Conservation (phyloP, 2,113 vertebrate species). For the Ramphastos sulfuratus region DNA sequence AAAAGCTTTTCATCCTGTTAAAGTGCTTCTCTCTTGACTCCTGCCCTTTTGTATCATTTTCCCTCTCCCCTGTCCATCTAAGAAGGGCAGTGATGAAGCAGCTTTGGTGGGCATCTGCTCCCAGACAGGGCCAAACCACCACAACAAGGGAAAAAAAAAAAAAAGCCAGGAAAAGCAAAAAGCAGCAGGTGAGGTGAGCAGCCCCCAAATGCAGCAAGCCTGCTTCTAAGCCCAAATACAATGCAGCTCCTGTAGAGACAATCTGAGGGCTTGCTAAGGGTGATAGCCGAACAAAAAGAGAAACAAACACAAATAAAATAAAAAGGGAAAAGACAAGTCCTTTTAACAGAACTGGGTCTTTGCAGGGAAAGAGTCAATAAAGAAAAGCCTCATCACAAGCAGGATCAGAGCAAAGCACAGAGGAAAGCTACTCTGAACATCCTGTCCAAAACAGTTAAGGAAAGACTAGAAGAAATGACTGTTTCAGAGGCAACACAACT, state of each 20-base stretch:
- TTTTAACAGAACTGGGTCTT: not conserved
- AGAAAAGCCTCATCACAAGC: not conserved
- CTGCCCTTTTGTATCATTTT: too few species aligned
- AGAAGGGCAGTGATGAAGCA: too few species aligned
- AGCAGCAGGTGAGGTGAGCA: not conserved
- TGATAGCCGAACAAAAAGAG: not conserved
- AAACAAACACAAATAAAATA: not conserved
- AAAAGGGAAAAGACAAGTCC: not conserved
- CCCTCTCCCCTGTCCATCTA: too few species aligned
- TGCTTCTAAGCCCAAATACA: not conserved
- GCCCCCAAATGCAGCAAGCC: not conserved
- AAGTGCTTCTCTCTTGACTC: too few species aligned
- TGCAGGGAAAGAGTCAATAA: not conserved
- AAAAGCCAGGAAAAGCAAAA: not conserved
- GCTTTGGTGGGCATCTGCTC: too few species aligned
- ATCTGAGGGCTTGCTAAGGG: not conserved
- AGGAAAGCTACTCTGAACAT: not conserved
- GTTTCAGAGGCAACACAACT: not conserved
- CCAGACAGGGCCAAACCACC: too few species aligned
- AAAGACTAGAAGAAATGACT: not conserved
- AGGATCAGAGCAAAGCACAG: not conserved
- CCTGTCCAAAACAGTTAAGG: not conserved
- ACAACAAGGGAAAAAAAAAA: not conserved
- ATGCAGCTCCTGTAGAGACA: not conserved
- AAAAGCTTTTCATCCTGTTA: too few species aligned